Conservation (phyloP, 2,113 vertebrate species). For the Heterotilapia buettikoferi region DNA sequence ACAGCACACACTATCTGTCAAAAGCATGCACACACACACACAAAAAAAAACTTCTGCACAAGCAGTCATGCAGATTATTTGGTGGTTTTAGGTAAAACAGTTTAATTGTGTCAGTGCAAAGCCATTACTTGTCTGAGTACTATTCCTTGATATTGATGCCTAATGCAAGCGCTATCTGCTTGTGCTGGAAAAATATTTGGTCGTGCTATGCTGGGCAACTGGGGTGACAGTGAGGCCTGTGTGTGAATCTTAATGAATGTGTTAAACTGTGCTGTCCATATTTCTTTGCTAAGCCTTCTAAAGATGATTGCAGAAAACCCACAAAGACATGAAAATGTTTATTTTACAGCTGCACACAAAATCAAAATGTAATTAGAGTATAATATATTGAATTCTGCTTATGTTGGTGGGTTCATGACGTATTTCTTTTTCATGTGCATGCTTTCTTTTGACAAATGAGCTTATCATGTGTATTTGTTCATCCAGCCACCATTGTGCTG, state of each 20-base stretch:
- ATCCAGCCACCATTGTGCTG: conserved; percentile 86
- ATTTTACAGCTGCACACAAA: neutral
- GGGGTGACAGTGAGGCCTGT: neutral
- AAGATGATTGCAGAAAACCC: neutral
- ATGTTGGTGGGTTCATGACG: neutral
- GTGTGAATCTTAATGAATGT: conserved; percentile 32
- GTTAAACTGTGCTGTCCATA: neutral
- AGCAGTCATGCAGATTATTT: neutral
- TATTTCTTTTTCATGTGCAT: neutral
- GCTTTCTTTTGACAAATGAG: neutral
- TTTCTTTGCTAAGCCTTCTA: neutral
- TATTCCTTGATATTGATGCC: neutral
- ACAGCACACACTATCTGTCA: conserved; percentile 52
- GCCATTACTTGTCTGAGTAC: neutral
- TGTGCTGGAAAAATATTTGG: conserved; percentile 4
- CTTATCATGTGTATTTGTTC: neutral
- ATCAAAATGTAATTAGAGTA: neutral
- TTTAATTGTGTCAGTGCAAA: neutral
- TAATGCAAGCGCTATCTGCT: neutral
- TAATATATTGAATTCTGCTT: neutral
- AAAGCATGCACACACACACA: neutral
- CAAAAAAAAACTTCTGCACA: neutral
- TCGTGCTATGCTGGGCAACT: neutral
- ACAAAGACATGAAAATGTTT: neutral
- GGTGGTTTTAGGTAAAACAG: neutral